A percentile compares a stretch with the other conserved stretches of the same genome.
These are phyloP conservation scores for Zaprionus bogoriensis DNA, from an alignment of 2,888 invertebrate species.

Conservation along the genomic window DNA sequence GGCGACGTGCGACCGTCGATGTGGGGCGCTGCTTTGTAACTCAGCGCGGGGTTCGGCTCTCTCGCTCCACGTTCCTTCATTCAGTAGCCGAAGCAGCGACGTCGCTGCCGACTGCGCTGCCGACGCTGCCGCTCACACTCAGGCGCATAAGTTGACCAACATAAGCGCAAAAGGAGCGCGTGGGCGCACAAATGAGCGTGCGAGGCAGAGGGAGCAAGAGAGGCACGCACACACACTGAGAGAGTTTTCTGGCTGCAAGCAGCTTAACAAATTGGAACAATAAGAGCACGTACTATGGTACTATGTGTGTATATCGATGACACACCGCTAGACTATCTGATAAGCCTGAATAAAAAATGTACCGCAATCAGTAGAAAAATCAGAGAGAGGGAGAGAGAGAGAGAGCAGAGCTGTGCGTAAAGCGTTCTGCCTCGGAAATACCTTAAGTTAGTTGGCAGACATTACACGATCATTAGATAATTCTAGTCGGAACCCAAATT, in stretches of 20 bases:
- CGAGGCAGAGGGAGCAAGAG: not conserved
- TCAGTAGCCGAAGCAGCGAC: not conserved
- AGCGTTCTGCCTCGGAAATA: not conserved
- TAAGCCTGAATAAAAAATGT: constrained; percentile 10
- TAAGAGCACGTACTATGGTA: not conserved
- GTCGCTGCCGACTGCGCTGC: constrained; percentile 6
- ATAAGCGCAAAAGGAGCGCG: constrained; percentile 20
- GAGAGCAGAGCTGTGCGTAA: not conserved
- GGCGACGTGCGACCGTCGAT: constrained; percentile 57
- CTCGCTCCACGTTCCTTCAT: constrained; percentile 21
- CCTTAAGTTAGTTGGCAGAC: not conserved
- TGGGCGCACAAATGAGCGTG: not conserved
- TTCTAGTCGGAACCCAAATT: not conserved
- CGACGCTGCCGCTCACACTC: constrained; percentile 15
- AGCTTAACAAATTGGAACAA: constrained; percentile 30
- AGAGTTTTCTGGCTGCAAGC: not conserved
- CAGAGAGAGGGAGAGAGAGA: too few species aligned
- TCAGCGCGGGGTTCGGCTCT: constrained; percentile 45
- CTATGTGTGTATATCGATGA: not conserved
- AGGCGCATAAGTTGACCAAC: constrained; percentile 54
- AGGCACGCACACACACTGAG: not conserved
- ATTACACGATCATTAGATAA: not conserved
- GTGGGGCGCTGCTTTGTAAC: constrained; percentile 69
- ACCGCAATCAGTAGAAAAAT: too few species aligned
- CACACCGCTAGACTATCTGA: constrained; percentile 9